Percentiles rank a stretch among this genome's conserved stretches.
These are phyloP conservation scores for Hemicentrotus pulcherrimus DNA, from an alignment of 35 echinoderm and acorn worm genomes.

Conservation along the genomic window DNA sequence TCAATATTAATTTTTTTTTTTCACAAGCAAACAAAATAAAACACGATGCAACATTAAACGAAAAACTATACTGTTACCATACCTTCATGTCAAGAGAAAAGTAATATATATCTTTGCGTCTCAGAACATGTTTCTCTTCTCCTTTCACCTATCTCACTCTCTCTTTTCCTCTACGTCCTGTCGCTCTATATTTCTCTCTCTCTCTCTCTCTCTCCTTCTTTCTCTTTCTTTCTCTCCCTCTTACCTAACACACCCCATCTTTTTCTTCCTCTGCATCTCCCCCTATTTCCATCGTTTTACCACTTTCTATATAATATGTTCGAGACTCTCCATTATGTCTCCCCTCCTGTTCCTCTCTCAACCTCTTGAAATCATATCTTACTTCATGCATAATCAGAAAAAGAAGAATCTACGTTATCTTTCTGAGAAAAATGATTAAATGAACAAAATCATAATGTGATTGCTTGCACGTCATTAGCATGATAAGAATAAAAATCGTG, in stretches of 20 bases:
- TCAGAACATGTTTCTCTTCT: not conserved
- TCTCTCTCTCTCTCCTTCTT: slow-evolving; percentile 33
- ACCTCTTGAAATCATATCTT: not conserved
- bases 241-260: not conserved
- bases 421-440: not conserved
- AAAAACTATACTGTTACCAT: too few relatives aligned
- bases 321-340: not conserved
- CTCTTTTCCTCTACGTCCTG: not conserved
- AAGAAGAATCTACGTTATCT: not conserved
- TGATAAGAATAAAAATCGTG: not conserved
- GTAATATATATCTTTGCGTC: too few relatives aligned
- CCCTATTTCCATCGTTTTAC: not conserved
- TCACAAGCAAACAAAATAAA: too few relatives aligned
- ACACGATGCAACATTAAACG: too few relatives aligned
- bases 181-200: not conserved
- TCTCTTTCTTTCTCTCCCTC: not conserved
- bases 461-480: not conserved
- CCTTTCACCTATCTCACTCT: too few relatives aligned
- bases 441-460: not conserved
- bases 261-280: not conserved
- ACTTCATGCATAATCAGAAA: not conserved
- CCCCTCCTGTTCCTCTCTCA: not conserved
- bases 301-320: not conserved
- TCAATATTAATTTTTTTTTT: too few relatives aligned
- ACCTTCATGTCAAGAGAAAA: too few relatives aligned